phyloP scores from a whole-genome alignment of 2,888 invertebrate species.

The Tetragonisca angustula region DNA sequence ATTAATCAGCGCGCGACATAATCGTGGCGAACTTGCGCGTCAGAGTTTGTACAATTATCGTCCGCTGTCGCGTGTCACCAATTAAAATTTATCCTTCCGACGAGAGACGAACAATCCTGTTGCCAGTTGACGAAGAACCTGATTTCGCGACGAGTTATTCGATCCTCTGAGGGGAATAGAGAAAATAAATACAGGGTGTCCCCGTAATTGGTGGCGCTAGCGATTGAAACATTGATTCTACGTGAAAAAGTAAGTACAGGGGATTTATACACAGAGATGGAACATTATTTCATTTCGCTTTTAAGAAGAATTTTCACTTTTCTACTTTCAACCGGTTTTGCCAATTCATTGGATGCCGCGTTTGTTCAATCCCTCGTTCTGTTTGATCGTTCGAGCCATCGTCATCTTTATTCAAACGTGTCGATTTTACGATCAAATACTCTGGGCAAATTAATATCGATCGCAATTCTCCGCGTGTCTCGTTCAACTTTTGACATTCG shows the following conservation, averaged over 20 bases:
- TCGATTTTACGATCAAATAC: constrained; percentile 4
- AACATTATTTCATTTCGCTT: background rate
- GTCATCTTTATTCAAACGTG: constrained; percentile 12
- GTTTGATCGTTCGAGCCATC: background rate
- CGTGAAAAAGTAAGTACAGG: no score
- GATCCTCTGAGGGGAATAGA: no score
- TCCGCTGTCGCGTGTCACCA: constrained; percentile 9
- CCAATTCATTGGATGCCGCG: background rate
- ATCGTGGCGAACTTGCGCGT: constrained; percentile 22
- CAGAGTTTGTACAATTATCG: constrained; percentile 32
- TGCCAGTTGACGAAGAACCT: background rate
- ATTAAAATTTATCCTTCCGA: constrained; percentile 32
- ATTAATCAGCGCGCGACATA: constrained; percentile 42
- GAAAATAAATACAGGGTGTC: no score
- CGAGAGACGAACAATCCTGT: no score
- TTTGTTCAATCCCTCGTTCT: background rate
- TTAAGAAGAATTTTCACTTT: background rate
- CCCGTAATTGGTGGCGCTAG: no score
- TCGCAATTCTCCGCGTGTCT: background rate
- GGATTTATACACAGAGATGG: background rate
- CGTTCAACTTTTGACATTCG: no score
- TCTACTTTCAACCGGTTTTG: background rate
- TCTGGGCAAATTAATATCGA: background rate
- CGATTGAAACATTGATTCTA: no score
- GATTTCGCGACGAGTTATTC: background rate